Evolutionary conservation across 2,888 invertebrate species (phyloP).

Genomic region (Acheta domesticus): DNA sequence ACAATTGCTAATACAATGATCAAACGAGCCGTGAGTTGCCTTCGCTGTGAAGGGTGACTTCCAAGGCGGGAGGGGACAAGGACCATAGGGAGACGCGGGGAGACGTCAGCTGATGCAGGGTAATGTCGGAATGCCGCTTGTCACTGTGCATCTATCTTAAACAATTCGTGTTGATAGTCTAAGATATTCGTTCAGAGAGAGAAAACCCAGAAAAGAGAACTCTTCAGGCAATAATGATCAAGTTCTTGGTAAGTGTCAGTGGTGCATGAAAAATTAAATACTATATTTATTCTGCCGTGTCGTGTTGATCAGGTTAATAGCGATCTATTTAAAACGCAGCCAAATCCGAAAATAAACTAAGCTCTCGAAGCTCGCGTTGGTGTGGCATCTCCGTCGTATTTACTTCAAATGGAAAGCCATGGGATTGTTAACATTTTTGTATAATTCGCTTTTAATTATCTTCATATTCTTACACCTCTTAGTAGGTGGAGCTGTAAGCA

Average conservation of each 20-base stretch:
- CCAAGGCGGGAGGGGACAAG: no score
- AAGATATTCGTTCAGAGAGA: no score
- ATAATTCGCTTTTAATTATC: conserved; percentile 41
- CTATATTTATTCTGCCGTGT: neutral
- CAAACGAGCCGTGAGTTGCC: no score
- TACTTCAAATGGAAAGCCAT: conserved; percentile 10
- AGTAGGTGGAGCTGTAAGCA: conserved; percentile 44
- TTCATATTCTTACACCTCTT: conserved; percentile 42
- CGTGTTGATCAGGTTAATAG: neutral
- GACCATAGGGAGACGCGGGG: no score
- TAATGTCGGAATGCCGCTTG: no score
- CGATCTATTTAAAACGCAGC: neutral
- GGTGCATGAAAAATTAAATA: neutral
- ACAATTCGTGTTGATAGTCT: no score
- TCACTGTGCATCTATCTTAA: no score
- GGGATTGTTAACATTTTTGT: conserved; percentile 38
- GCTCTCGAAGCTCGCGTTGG: neutral
- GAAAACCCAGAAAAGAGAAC: no score
- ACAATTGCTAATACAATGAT: no score
- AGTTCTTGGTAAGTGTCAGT: conserved; percentile 19
- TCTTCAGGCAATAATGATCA: conserved; percentile 12
- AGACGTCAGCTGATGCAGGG: no score
- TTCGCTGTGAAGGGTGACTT: no score
- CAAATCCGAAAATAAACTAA: conserved; percentile 18
- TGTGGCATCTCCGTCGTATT: neutral